phyloP scores from a whole-genome alignment of 2,888 invertebrate genomes.

The Gibbula magus region DNA sequence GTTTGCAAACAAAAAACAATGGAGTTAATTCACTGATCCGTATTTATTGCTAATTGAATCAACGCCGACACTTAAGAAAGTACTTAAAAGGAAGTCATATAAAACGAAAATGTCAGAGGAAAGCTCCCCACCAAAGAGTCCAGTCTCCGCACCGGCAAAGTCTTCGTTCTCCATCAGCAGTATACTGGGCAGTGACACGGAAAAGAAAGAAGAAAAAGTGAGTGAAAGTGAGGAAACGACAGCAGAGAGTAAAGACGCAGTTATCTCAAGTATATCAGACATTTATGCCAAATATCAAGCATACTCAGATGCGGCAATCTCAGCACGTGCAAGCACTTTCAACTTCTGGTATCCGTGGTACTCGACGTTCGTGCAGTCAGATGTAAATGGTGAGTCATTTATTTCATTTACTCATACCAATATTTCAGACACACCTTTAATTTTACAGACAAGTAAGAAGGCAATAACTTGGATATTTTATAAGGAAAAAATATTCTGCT shows the following conservation, averaged over 20 bases:
- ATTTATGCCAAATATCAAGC: conserved; percentile 46
- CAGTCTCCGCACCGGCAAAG: conserved; percentile 20
- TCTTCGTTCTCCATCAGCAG: conserved; percentile 64
- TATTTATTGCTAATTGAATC: too few relatives aligned
- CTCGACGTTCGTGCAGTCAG: conserved; percentile 33
- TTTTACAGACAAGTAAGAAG: too few relatives aligned
- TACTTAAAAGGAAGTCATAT: too few relatives aligned
- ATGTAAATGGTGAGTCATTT: conserved; percentile 32
- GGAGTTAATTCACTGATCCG: neutral
- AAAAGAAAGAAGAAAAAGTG: conserved; percentile 30
- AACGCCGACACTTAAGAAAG: too few relatives aligned
- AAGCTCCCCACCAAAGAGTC: conserved; percentile 22
- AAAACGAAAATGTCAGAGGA: conserved; percentile 11
- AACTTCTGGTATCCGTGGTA: conserved; percentile 43
- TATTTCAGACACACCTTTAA: too few relatives aligned
- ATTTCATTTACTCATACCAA: too few relatives aligned
- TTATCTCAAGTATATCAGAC: conserved; percentile 49
- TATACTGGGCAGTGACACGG: conserved; percentile 54
- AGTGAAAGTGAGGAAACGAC: conserved; percentile 9
- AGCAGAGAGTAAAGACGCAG: conserved; percentile 37
- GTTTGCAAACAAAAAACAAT: neutral
- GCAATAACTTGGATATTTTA: too few relatives aligned
- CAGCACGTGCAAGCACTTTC: conserved; percentile 33
- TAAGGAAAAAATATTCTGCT: too few relatives aligned
- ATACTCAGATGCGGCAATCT: conserved; percentile 40